Conservation (phyloP, 2,113 vertebrate species). For the Mus pahari region DNA sequence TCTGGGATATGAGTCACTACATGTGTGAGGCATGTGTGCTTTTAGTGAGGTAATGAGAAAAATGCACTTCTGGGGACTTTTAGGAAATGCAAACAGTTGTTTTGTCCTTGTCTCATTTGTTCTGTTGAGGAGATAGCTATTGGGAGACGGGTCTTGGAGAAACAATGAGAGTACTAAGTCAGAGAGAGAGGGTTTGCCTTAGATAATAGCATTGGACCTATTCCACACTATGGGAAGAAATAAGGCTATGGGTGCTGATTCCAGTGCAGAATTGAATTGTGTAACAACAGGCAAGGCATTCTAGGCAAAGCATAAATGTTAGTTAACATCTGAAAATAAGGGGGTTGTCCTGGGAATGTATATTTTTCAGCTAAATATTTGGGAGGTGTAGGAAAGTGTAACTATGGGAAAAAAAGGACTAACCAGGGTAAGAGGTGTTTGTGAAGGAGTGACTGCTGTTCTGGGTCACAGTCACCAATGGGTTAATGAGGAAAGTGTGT, state of each 20-base stretch:
- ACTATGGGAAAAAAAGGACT: neutral
- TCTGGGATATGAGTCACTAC: accelerated
- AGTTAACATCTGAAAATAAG: neutral
- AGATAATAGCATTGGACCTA: neutral
- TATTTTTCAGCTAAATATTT: neutral
- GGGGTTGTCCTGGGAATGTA: too few relatives aligned
- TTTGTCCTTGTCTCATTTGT: neutral
- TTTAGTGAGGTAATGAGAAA: neutral
- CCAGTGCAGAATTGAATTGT: too few relatives aligned
- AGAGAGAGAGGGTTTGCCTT: neutral
- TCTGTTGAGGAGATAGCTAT: neutral
- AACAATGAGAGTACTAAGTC: accelerated
- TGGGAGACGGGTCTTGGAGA: neutral
- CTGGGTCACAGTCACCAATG: neutral
- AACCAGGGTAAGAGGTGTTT: neutral
- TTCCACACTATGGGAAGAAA: neutral
- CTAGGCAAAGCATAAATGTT: neutral
- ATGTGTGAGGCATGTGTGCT: neutral
- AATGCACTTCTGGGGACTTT: neutral
- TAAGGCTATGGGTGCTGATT: neutral
- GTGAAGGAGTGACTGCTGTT: neutral
- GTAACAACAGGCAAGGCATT: neutral
- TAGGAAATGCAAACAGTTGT: neutral
- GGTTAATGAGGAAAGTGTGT: too few relatives aligned
- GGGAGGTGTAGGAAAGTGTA: neutral